phyloP scores from a whole-genome alignment of 2,888 invertebrate genomes.

The Melangyna quadrimaculata region DNA sequence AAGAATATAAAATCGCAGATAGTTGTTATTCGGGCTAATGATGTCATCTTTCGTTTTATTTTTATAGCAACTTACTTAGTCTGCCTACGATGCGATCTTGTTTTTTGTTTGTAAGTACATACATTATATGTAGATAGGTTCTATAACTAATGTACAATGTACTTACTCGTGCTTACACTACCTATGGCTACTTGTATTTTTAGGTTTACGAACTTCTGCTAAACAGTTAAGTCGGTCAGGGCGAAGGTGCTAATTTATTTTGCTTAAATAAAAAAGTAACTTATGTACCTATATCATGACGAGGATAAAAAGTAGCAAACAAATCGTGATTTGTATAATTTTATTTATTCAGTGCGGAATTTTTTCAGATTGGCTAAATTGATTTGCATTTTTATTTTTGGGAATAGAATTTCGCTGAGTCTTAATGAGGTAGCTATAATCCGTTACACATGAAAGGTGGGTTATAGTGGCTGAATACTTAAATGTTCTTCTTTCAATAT shows the following conservation, averaged over 20 bases:
- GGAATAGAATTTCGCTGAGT: background rate
- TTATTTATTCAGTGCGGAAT: background rate
- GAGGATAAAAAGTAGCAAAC: background rate
- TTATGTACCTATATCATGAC: no score
- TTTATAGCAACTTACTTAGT: slow-evolving; percentile 23
- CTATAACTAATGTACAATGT: no score
- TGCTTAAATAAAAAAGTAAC: background rate
- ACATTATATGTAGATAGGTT: background rate
- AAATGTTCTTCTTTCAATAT: background rate
- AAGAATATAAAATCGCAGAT: background rate
- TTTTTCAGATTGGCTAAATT: background rate
- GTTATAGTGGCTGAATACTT: background rate
- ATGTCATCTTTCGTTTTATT: slow-evolving; percentile 49
- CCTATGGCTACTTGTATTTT: background rate
- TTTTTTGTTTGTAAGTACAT: background rate
- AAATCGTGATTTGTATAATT: background rate
- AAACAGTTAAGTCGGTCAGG: slow-evolving; percentile 45
- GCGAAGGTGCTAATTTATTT: slow-evolving; percentile 50
- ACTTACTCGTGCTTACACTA: background rate
- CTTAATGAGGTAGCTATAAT: background rate
- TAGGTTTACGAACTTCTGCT: background rate
- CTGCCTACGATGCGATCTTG: background rate
- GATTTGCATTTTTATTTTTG: background rate
- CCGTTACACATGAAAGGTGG: background rate
- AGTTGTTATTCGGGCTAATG: no score